A percentile compares a stretch with the other conserved stretches of the same genome.
phyloP scores from a whole-genome alignment of 2,888 invertebrate genomes.

The Cacoxenus indagator region DNA sequence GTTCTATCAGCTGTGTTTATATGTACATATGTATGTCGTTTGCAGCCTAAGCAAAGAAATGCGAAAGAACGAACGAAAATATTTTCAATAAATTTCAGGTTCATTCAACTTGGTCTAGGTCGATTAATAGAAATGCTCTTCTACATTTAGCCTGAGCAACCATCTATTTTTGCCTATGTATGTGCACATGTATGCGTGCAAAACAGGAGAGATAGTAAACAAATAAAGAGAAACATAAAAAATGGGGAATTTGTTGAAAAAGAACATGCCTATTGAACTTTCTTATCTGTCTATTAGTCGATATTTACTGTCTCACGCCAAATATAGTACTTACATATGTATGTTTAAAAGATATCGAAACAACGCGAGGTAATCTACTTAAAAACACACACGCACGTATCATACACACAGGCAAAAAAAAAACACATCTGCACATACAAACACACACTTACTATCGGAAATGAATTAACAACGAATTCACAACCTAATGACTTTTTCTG shows the following conservation, averaged over 20 bases:
- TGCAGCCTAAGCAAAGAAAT: neutral
- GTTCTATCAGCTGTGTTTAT: constrained; percentile 1
- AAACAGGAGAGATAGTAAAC: neutral
- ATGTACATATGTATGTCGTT: too few relatives aligned
- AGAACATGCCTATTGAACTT: neutral
- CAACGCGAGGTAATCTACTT: neutral
- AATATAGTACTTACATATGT: neutral
- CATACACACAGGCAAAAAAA: neutral
- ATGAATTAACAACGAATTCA: neutral
- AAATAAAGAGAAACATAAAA: neutral
- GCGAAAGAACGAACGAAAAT: neutral
- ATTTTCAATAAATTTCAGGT: neutral
- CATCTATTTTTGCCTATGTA: neutral
- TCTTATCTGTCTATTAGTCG: neutral
- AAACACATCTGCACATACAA: too few relatives aligned
- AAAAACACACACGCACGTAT: neutral
- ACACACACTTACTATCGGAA: neutral
- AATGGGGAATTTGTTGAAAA: neutral
- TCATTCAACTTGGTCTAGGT: neutral
- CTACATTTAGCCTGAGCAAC: neutral
- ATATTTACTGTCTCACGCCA: neutral
- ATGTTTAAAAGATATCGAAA: neutral
- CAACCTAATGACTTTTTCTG: neutral
- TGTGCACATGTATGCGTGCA: neutral
- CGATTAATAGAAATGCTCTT: neutral